Evolutionary conservation across 2,113 vertebrate species (phyloP), one percentile per base, ranked within the genome.

Genomic region (human): DNA sequence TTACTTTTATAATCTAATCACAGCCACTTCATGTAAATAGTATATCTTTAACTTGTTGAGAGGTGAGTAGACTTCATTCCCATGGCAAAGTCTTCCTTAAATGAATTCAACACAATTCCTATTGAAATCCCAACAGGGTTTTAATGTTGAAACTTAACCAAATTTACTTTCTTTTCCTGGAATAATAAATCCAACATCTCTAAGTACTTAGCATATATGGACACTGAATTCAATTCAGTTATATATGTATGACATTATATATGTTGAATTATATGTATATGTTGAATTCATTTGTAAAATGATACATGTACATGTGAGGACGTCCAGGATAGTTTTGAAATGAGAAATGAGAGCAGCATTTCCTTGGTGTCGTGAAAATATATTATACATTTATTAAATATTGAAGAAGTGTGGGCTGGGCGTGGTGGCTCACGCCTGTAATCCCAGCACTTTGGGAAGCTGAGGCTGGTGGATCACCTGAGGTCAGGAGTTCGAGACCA

Each of bases 341-440:
- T 0, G 3, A 40, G 10, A 68, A 52, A 88, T 38, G 68, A 88
- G 30, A 79, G 32, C 72, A 32, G 45, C 38, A 66, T 83, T 90
- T 94, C 61, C 89, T 90, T 57, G 66, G 72, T 59, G n/a, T 90
- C 30, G 57, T 79, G 75, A 90, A 96, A 78, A 87, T 78, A 30
- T 83, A 59, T 55, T 45, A 38, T 32, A 48, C 43, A 61, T 52
- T 75, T 70, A 78, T 4, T 30, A 81, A 38, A 48, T 70, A 81
- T 38, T 55, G 27, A 64, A 64, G 27, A 64, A 64, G 27, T 70
- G 12, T 64, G 61, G 27, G 27, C 61, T 2, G 5, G 61, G 61
- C 1, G 2, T 64, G 27, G 61, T 64, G 61, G 61, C 30, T 64
- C 12, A 64, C 6, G 12, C 27, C 27, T 64, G 27, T 64, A 64